phyloP scores from a whole-genome alignment of 2,888 invertebrate genomes.

The Cheilosia urbana region DNA sequence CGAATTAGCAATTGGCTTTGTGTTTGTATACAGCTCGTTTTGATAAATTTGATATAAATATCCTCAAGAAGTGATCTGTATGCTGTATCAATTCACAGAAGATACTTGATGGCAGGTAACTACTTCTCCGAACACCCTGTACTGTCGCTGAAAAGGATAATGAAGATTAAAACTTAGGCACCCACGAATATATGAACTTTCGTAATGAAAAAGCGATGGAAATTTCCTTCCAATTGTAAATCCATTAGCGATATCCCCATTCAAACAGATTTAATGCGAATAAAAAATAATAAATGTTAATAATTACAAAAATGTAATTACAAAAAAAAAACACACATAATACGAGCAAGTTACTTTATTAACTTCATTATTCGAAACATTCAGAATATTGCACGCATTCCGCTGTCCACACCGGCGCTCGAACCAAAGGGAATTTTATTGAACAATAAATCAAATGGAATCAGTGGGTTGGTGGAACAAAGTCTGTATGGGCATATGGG shows the following conservation, averaged over 20 bases:
- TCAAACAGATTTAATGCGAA: constrained; percentile 13
- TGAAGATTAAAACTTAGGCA: too few species aligned
- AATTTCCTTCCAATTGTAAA: background rate
- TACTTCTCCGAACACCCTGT: too few species aligned
- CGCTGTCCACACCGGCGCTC: constrained; percentile 7
- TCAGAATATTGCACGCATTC: background rate
- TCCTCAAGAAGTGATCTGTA: too few species aligned
- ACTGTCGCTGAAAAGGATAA: too few species aligned
- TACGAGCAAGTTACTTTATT: constrained; percentile 18
- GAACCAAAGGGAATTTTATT: constrained; percentile 29
- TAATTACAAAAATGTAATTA: constrained; percentile 1
- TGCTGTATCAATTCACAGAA: too few species aligned
- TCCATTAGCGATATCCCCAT: background rate
- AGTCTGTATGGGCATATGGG: background rate
- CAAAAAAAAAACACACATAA: constrained; percentile 12
- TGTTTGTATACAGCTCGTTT: too few species aligned
- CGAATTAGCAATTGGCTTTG: too few species aligned
- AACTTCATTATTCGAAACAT: constrained; percentile 10
- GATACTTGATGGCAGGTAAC: too few species aligned
- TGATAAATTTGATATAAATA: too few species aligned
- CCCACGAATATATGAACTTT: background rate
- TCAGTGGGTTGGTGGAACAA: constrained; percentile 33
- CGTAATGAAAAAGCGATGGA: background rate
- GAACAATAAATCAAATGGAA: constrained; percentile 33
- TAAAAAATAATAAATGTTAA: constrained; percentile 19